These are phyloP conservation scores for Aelia acuminata DNA, from an alignment of 2,888 invertebrate species.

Conservation along the genomic window DNA sequence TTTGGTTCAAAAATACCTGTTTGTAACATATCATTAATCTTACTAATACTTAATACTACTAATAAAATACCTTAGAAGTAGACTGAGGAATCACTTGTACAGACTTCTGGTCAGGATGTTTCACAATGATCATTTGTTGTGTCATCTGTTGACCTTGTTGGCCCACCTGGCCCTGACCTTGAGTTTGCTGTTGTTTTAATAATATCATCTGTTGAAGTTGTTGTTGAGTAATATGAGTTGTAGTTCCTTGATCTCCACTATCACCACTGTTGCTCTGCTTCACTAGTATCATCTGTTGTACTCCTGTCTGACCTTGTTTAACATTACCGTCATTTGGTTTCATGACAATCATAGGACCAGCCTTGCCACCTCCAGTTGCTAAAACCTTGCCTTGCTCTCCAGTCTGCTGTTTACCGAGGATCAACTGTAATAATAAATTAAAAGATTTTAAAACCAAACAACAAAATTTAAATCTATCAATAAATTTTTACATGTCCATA, in stretches of 20 bases:
- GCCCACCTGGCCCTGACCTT: slow-evolving; percentile 63
- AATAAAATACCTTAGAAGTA: slow-evolving; percentile 57
- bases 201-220: slow-evolving; percentile 66
- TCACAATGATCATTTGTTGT: slow-evolving; percentile 71
- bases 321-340: slow-evolving; percentile 62
- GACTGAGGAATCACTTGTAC: slow-evolving; percentile 64
- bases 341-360: slow-evolving; percentile 65
- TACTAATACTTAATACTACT: neutral
- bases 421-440: slow-evolving; percentile 62
- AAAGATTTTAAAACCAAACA: neutral
- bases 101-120: slow-evolving; percentile 69
- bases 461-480: neutral
- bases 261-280: slow-evolving; percentile 63
- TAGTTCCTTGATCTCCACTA: slow-evolving; percentile 54
- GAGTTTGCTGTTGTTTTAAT: slow-evolving; percentile 66
- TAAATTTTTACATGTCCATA: too few relatives aligned
- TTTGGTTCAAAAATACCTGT: neutral
- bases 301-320: slow-evolving; percentile 66
- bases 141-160: slow-evolving; percentile 66
- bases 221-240: slow-evolving; percentile 66
- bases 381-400: slow-evolving; percentile 51
- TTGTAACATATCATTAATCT: neutral
- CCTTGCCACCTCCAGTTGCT: slow-evolving; percentile 13
- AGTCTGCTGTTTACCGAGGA: slow-evolving; percentile 65
- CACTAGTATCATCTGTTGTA: slow-evolving; percentile 67